A percentile compares a stretch with the other conserved stretches of the same genome.
Conservation (phyloP, 2,113 vertebrate genomes). For the Chionis minor region DNA sequence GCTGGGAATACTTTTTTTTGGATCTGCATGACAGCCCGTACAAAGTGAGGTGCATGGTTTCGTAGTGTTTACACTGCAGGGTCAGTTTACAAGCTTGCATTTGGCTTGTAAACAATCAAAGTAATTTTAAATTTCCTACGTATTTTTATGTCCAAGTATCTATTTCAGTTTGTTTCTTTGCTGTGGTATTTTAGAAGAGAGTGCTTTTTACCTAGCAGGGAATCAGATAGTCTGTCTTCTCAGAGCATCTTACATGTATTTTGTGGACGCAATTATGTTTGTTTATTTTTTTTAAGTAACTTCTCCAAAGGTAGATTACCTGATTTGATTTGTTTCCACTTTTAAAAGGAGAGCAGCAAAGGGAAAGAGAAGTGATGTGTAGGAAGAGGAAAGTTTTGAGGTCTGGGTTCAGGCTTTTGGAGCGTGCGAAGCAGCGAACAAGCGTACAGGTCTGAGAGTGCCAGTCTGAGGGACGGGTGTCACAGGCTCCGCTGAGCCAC, state of each 20-base stretch:
- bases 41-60: background rate
- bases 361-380: background rate
- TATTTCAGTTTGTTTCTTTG: background rate
- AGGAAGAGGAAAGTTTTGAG: background rate
- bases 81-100: background rate
- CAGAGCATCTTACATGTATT: background rate
- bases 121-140: background rate
- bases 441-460: fast-evolving
- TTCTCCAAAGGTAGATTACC: background rate
- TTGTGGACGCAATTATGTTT: background rate
- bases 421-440: fast-evolving
- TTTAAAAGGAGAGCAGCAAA: background rate
- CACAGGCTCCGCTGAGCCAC: no score
- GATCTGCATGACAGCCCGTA: background rate
- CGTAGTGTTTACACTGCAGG: background rate
- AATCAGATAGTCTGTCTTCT: background rate
- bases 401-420: background rate
- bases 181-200: background rate
- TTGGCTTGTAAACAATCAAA: background rate
- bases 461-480: background rate
- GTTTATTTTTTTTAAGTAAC: background rate
- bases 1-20: background rate
- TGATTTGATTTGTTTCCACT: background rate
- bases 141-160: background rate
- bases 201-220: background rate